These are phyloP conservation scores for Philonicus albiceps DNA, from an alignment of 2,888 invertebrate genomes.

Conservation along the genomic window DNA sequence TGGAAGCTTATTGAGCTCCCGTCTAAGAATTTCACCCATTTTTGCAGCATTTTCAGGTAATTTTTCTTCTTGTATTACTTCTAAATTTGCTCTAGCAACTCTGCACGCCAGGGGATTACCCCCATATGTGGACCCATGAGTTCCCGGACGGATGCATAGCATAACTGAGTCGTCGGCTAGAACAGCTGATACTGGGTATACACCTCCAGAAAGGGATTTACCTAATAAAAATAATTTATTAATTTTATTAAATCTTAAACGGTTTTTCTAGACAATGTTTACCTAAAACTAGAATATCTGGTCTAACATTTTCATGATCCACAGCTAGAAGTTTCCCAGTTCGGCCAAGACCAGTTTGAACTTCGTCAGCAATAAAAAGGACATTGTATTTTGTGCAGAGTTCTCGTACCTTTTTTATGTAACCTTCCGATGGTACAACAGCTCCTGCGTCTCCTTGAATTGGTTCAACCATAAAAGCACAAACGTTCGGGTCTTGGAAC, in stretches of 20 bases:
- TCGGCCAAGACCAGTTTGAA: constrained; percentile 91
- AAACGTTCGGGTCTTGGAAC: constrained; percentile 81
- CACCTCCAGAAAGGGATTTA: constrained; percentile 92
- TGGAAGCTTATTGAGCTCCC: constrained; percentile 79
- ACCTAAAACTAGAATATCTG: constrained; percentile 89
- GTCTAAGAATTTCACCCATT: constrained; percentile 77
- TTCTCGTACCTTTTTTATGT: constrained; percentile 80
- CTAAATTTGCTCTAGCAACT: constrained; percentile 85
- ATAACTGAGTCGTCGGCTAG: constrained; percentile 85
- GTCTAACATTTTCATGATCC: constrained; percentile 85
- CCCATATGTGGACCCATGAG: constrained; percentile 96
- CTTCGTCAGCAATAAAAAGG: constrained; percentile 94
- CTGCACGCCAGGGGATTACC: constrained; percentile 93
- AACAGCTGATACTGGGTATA: constrained; percentile 89
- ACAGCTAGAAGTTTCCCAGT: constrained; percentile 88
- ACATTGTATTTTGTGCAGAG: constrained; percentile 90
- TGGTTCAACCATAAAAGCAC: constrained; percentile 97
- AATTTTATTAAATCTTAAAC: neutral
- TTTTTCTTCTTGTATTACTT: constrained; percentile 87
- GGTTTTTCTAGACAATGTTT: neutral
- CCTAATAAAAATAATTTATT: constrained; percentile 43
- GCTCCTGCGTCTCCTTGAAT: constrained; percentile 98
- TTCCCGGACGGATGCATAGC: constrained; percentile 87
- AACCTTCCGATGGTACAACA: constrained; percentile 85
- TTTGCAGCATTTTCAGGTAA: constrained; percentile 82